Base-by-base conservation (phyloP, 1,140 invertebrate genomes). In the Geopemphigus sp. region DNA sequence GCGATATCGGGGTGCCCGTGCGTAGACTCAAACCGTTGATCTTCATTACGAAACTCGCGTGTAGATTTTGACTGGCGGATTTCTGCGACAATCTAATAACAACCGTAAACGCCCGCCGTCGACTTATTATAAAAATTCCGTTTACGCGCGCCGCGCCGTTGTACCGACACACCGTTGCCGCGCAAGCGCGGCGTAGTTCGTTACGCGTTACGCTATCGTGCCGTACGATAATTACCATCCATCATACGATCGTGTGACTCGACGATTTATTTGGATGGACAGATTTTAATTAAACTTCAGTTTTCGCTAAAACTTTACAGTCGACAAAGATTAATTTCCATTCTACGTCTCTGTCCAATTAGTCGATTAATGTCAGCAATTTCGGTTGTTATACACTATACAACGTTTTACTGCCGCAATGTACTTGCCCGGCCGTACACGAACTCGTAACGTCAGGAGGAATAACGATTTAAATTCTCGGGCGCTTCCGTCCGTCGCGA, bases 281-380 rank as follows among this genome's bases (percentile, higher is more conserved):
- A 39, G 47, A 54, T 72, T 72, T 72, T 72, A 72, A 72, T 72
- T 72, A 72, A 72, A 72, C 68, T 72, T 72, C 47, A 53, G 68
- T 72, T 72, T 54, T 72, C 50, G 14, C 24, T 29, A 29, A 54
- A 53, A 53, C 68, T 54, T 72, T 12, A 5, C 24, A 47, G 26
- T 19, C 68, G 68, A 72, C 68, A 72, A 72, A 32, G 68, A 72
- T 72, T 53, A 72, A 72, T 72, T n/a, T 54, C 24, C 68, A 22
- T 72, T 72, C 68, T 72, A 72, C 68, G 19, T 72, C 68, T 72
- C 24, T 54, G 68, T 72, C 68, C 50, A 72, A 72, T 72, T 72
- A 72, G 50, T 54, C 68, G 50, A 53, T 72, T 72, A 54, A 72
- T 72, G 68, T 29, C 68, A 54, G 68, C 24, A 39, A 72, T 54